Conservation (phyloP, 2,888 invertebrate species). For the Ophion costatus region DNA sequence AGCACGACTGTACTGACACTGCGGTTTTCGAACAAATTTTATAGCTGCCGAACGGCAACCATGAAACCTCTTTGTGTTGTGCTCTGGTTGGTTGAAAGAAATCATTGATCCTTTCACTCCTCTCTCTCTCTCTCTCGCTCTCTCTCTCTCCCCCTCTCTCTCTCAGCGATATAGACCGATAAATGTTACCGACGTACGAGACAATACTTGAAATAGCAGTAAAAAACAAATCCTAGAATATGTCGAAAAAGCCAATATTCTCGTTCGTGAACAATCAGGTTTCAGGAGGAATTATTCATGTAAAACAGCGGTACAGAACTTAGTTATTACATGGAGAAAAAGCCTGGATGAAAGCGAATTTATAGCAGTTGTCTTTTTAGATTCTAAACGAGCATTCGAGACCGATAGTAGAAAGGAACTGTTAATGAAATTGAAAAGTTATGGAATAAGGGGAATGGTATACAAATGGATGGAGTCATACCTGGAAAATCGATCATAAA, state of each 20-base stretch:
- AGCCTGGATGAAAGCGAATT: conserved; percentile 34
- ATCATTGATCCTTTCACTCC: no score
- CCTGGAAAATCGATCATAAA: conserved; percentile 4
- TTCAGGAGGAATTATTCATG: conserved; percentile 48
- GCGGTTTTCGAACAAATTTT: no score
- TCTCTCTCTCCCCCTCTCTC: no score
- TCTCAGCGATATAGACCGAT: conserved; percentile 29
- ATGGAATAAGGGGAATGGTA: conserved; percentile 17
- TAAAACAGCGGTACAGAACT: conserved; percentile 53
- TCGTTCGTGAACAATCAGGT: conserved; percentile 54
- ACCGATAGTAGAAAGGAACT: conserved; percentile 11
- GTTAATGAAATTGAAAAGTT: not conserved
- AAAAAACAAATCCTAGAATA: conserved; percentile 55
- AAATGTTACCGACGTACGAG: conserved; percentile 57
- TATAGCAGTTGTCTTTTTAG: conserved; percentile 56
- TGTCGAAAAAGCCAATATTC: conserved; percentile 44
- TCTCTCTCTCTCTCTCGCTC: no score
- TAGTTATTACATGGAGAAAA: conserved; percentile 46
- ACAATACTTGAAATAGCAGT: conserved; percentile 53
- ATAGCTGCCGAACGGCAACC: no score
- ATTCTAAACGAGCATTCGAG: conserved; percentile 36
- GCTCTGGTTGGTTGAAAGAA: no score
- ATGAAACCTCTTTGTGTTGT: no score
- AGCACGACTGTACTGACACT: no score
- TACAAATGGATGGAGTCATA: conserved; percentile 21